Conservation (phyloP, 2,888 invertebrate genomes). For the Blastobasis adustella region DNA sequence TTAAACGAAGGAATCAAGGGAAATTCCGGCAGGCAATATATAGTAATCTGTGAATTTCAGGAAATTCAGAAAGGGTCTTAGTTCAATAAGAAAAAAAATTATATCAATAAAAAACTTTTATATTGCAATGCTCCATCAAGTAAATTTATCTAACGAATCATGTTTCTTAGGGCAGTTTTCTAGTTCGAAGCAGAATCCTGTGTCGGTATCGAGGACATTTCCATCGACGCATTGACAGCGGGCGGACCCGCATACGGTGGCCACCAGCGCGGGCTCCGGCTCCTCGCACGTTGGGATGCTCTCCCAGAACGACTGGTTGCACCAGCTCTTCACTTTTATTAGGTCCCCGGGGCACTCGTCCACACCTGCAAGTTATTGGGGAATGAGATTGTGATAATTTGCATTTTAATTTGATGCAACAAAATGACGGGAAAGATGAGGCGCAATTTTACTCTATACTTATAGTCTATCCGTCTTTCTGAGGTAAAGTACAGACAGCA, state of each 20-base stretch:
- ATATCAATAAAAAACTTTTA: not conserved
- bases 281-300: slow-evolving; percentile 44
- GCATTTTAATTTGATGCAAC: no score
- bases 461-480: no score
- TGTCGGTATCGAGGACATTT: slow-evolving; percentile 36
- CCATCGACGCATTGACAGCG: slow-evolving; percentile 49
- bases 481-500: no score
- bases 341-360: slow-evolving; percentile 45
- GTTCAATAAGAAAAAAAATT: not conserved
- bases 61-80: no score
- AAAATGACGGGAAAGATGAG: no score
- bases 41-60: no score
- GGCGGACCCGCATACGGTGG: slow-evolving; percentile 43
- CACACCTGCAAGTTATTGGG: slow-evolving; percentile 31
- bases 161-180: slow-evolving; percentile 43
- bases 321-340: slow-evolving; percentile 31
- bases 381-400: no score
- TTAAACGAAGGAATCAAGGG: no score
- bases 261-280: slow-evolving; percentile 37
- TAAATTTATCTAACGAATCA: not conserved
- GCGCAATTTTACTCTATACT: no score
- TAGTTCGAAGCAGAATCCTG: slow-evolving; percentile 46
- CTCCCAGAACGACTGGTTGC: slow-evolving; percentile 34
- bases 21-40: no score
- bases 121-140: not conserved